Base-by-base conservation (phyloP, 2,888 invertebrate species). In the Octonoba sinensis region DNA sequence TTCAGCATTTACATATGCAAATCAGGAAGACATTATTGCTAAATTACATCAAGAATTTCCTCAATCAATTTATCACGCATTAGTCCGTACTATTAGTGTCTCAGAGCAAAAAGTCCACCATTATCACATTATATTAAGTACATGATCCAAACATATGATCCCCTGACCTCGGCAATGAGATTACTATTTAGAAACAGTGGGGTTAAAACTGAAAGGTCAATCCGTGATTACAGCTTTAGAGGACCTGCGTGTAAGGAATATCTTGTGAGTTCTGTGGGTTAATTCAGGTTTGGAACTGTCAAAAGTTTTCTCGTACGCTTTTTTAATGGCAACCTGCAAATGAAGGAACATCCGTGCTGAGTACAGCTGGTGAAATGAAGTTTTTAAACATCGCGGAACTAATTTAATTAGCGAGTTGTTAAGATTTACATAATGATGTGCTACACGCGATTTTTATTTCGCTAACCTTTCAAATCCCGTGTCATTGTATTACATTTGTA, bases 71-170 rank as follows among this genome's bases (percentile, higher is more conserved):
- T 56, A 54, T 69, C 67, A 56, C 56, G 27, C 56, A 20, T 27
- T 27, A 16, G 24, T 27, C 22, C 59, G 24, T 27, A 59, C 24
- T 16, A 24, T 24, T 27, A 36, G 27, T n/a, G n/a, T n/a, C 44
- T 44, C 62, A 44, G 24, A 49, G 22, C 24, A 54, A 54, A 27
- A 46, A 56, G 27, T 44, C 22, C 44, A 22, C 64, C n/a, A 46
- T 20, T 65, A 71, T 65, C 62, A 62, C 69, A 65, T 71, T 71
- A 77, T 56, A 47, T 27, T 49, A 77, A 77, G 57, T 59, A 54
- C 57, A 71, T 47, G 56, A 49, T 56, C 51, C 54, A 77, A 65
- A 49, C 47, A 51, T 62, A 44, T 59, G 65, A 77, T 66, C 65
- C 46, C 47, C 13, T 47, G 71, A 77, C 77, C 77, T 51, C n/a